Evolutionary conservation across 2,797 vertebrate species (phyloP), one percentile per base, ranked within the genome.

Genomic region (Trachurus trachurus): DNA sequence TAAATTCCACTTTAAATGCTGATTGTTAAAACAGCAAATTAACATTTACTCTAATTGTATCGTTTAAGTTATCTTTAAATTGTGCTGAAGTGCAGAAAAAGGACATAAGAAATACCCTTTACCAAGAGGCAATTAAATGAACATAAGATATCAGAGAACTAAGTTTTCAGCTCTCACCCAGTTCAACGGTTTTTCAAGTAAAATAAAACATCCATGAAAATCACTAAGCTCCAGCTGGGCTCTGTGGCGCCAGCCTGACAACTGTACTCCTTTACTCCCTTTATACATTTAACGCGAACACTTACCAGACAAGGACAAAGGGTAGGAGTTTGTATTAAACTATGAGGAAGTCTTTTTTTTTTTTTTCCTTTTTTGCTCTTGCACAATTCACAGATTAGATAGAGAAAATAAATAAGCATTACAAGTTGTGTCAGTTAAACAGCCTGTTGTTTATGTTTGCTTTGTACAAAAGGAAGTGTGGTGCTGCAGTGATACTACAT

Each of bases 281-380:
- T 6, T 15, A n/a, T 9, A 21, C 22, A 40, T 31, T 21, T 56
- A 26, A 7, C 49, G 37, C 39, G 26, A 50, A 54, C 15, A 53
- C 31, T 37, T 37, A 3, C 12, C 31, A 58, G 52, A 76, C 68
- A 64, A 49, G 54, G 15, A 5, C 6, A 37, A 42, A 47, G 29
- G 50, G 58, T 37, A 37, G 50, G 37, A 66, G 64, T 45, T 54
- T 42, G 4, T 11, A 2, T 45, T 60, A 81, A 84, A 77, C 44
- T 52, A 78, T 49, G 66, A 87, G 78, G 73, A 89, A 80, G 66
- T 87, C 31, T 0, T 56, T 7, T 37, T 37, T 37, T 8, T 37
- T 37, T 37, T 37, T 37, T 31, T 31, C 37, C 21, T 65, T 73
- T n/a, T 65, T 79, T 50, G 64, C 42, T 49, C 54, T 78, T 70